phyloP scores from a whole-genome alignment of 2,888 invertebrate genomes.

The Drosophila fulvimacula region DNA sequence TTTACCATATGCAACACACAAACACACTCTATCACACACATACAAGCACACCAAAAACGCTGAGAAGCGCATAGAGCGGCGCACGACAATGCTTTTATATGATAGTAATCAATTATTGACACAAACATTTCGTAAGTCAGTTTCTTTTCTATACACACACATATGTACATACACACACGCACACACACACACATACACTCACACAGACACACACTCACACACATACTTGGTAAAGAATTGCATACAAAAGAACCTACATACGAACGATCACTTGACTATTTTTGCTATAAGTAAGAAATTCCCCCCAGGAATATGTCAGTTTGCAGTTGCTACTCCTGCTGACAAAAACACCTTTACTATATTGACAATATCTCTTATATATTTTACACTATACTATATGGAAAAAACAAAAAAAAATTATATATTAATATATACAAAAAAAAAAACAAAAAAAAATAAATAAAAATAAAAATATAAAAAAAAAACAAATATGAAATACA shows the following conservation, averaged over 20 bases:
- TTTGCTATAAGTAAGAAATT: constrained; percentile 81
- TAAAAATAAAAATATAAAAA: constrained; percentile 28
- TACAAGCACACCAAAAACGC: constrained; percentile 16
- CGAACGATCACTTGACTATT: constrained; percentile 80
- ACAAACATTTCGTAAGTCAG: constrained; percentile 51
- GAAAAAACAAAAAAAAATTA: constrained; percentile 61
- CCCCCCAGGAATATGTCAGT: constrained; percentile 79
- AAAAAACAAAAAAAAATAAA: constrained; percentile 34
- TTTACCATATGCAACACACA: constrained; percentile 42
- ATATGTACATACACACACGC: constrained; percentile 62
- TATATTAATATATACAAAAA: constrained; percentile 76
- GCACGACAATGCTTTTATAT: constrained; percentile 52
- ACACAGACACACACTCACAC: constrained; percentile 16
- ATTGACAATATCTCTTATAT: constrained; percentile 84
- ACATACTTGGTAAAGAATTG: constrained; percentile 55
- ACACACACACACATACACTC: constrained; percentile 14
- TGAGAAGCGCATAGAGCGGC: constrained; percentile 51
- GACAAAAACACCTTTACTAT: constrained; percentile 84
- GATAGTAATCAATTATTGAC: constrained; percentile 56
- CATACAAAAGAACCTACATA: constrained; percentile 65
- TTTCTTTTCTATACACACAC: constrained; percentile 41
- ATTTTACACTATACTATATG: constrained; percentile 84
- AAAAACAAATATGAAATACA: constrained; percentile 37
- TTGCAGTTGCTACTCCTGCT: constrained; percentile 72
- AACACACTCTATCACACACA: constrained; percentile 16